A percentile compares a stretch with the other conserved stretches of the same genome.
phyloP scores from a whole-genome alignment of 2,797 vertebrate species.

The Luscinia luscinia region DNA sequence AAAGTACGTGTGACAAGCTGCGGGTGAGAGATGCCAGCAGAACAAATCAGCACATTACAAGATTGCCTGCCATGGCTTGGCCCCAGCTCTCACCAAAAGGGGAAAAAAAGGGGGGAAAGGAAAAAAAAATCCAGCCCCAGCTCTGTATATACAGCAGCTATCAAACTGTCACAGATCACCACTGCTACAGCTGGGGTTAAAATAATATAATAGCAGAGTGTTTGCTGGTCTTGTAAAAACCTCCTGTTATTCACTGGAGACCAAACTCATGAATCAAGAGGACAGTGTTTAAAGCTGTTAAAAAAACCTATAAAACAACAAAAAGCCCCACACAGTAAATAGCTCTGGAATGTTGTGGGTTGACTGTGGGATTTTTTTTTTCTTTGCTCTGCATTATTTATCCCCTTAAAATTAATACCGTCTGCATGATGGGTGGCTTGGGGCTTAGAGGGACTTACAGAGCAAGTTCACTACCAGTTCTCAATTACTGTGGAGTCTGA shows the following conservation, averaged over 20 bases:
- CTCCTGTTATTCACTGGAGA: neutral
- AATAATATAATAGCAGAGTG: neutral
- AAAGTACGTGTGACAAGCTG: neutral
- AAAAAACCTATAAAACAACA: neutral
- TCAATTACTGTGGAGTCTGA: neutral
- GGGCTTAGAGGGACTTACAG: neutral
- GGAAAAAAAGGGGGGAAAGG: rapidly evolving
- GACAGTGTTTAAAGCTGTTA: neutral
- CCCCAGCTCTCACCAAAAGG: neutral
- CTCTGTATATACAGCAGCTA: neutral
- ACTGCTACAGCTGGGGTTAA: neutral
- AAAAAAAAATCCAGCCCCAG: neutral
- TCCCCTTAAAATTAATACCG: constrained; percentile 9
- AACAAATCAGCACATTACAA: neutral
- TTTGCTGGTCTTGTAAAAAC: constrained; percentile 44
- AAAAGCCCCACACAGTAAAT: neutral
- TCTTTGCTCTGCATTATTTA: constrained; percentile 13
- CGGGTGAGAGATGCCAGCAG: neutral
- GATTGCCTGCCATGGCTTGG: neutral
- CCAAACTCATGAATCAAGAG: constrained; percentile 12
- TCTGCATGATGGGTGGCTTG: constrained; percentile 2
- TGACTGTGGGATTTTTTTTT: neutral
- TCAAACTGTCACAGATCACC: neutral
- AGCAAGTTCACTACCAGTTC: neutral
- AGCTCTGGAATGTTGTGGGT: neutral